Conservation (phyloP, 2,113 vertebrate genomes). For the Apteryx owenii region DNA sequence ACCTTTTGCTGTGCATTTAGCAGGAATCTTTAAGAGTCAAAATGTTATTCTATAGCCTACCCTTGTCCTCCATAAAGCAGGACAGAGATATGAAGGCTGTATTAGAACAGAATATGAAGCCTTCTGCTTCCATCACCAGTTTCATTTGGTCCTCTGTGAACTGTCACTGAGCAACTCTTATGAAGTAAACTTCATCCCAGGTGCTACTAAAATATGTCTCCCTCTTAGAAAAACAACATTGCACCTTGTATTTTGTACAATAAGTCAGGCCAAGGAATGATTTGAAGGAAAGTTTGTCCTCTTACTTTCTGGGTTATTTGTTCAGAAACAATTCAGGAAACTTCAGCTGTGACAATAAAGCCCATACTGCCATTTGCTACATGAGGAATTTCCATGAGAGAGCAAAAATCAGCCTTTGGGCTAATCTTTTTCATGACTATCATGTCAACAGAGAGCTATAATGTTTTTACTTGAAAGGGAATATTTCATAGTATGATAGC, state of each 20-base stretch:
- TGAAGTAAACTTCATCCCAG: not conserved
- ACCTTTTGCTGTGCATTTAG: not conserved
- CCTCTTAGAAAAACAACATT: not conserved
- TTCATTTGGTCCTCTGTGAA: not conserved
- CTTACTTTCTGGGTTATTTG: not conserved
- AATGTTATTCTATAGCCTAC: not conserved
- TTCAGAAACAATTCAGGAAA: not conserved
- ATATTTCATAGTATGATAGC: not conserved
- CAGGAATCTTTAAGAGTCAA: not conserved
- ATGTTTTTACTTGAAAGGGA: not conserved
- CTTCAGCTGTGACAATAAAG: not conserved
- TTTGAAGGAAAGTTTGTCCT: not conserved
- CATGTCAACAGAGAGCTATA: not conserved
- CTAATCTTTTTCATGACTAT: not conserved
- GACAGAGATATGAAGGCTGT: rapidly evolving
- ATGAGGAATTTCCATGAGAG: not conserved
- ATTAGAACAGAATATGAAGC: not conserved
- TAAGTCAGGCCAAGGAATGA: not conserved
- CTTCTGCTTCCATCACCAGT: not conserved
- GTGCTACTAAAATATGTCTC: not conserved
- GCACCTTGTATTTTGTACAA: not conserved
- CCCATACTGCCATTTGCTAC: not conserved
- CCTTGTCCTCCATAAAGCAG: not conserved
- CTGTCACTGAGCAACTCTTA: not conserved
- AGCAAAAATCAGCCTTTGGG: not conserved